Evolutionary conservation across 2,113 vertebrate species (phyloP), one percentile per base, ranked within the genome.

Genomic region (Anguilla rostrata): DNA sequence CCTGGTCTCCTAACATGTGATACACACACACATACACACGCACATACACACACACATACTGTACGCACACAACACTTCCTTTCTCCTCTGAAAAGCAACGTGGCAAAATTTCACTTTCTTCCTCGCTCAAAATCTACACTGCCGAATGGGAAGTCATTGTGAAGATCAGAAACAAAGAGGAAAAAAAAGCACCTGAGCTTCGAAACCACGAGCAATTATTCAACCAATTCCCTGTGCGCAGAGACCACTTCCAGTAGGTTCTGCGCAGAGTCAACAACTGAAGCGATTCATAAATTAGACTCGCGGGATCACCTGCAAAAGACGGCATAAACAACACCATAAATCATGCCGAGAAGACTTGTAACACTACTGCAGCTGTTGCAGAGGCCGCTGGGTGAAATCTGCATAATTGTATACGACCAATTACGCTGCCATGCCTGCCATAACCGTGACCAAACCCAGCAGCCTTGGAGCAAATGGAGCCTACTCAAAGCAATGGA

Each of bases 221-320:
- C 88, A 90, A 86, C 85, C 86, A 81, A 22, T 87, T 85, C 40
- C 85, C 88, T n/a, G 40, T 81, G 87, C 90, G 91, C 49, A 89
- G 85, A 81, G 88, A 83, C 82, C 84, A 81, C 89, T 89, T 83
- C 88, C 85, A 40, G 86, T 82, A 88, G 87, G 87, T 90, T 88
- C 66, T 84, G 49, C 83, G 88, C 85, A 15, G 81, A 86, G 85
- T 56, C 85, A 89, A 89, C 88, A 93, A 66, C 60, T 26, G 60
- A 66, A 20, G 18, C 60, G 22, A 93, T 92, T 94, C 90, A 92
- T 93, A 92, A 95, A 95, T 94, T 90, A 92, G 91, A 71, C 94
- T 93, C 92, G 29, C 81, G 94, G 93, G 93, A 92, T 91, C 86
- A 92, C 87, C 92, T 91, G 89, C 89, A 90, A 90, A 90, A 92